phyloP scores from a whole-genome alignment of 2,888 invertebrate genomes.

The Apamea anceps region DNA sequence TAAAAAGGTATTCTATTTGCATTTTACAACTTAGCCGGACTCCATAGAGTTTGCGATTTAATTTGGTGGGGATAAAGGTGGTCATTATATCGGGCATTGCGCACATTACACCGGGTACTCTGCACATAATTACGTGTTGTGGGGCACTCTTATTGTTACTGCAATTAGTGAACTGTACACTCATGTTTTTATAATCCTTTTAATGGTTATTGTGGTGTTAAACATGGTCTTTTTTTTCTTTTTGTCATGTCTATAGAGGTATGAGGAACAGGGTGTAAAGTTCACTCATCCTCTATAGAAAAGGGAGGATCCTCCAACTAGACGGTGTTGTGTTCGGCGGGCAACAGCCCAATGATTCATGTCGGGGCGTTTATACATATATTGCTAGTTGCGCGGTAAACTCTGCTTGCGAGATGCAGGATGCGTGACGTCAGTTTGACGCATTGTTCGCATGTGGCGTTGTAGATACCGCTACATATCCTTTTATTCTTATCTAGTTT shows the following conservation, averaged over 20 bases:
- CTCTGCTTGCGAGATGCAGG: too few species aligned
- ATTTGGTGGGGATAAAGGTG: constrained; percentile 75
- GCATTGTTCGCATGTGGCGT: too few species aligned
- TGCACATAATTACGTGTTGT: constrained; percentile 41
- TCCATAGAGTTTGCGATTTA: constrained; percentile 76
- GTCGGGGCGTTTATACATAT: too few species aligned
- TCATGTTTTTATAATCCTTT: background rate
- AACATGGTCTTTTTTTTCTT: background rate
- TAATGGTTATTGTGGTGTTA: constrained; percentile 5
- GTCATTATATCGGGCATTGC: constrained; percentile 67
- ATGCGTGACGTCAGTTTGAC: too few species aligned
- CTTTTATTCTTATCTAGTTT: background rate
- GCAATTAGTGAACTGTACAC: constrained; percentile 25
- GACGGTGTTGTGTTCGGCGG: too few species aligned
- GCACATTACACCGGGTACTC: constrained; percentile 38
- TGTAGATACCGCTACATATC: too few species aligned
- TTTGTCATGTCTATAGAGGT: background rate
- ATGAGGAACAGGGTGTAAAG: too few species aligned
- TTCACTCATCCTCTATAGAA: too few species aligned
- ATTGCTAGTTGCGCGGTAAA: too few species aligned
- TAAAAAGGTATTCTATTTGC: constrained; percentile 79
- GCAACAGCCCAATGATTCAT: too few species aligned
- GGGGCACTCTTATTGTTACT: constrained; percentile 21
- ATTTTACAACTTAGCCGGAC: constrained; percentile 79
- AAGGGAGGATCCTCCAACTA: too few species aligned